Evolutionary conservation across 1,140 invertebrate genomes (phyloP), one percentile per base, ranked within the genome.

Genomic region (Drosophila aff.): DNA sequence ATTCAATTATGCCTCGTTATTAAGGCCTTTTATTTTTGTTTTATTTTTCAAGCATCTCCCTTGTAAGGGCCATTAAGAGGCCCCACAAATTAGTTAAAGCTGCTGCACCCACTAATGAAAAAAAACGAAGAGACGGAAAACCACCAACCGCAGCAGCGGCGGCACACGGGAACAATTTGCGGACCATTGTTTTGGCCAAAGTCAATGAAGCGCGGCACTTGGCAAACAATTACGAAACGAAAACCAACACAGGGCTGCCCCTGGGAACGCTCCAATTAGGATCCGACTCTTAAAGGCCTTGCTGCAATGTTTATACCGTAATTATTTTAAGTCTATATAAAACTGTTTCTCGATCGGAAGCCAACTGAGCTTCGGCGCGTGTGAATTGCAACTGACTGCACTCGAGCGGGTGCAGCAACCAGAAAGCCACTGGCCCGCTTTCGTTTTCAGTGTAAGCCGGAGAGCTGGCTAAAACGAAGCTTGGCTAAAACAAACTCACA

Each of bases 401-500:
- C 23, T 52, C 21, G 53, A 26, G 23, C 53, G 53, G 36, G 36
- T 40, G 53, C 53, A 57, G 21, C 36, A 21, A 53, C n/a, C 52
- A 23, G 52, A 36, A 21, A 55, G 53, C 36, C 52, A 38, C 21
- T 55, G 53, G 53, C 53, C 63, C 62, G 85, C 85, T 89, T 89
- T 89, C 85, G 71, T 72, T 87, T 87, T 89, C 73, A 87, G 72
- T 78, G 73, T 83, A 68, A 49, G 68, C 47, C 18, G 67, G 33
- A 31, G 57, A 49, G 57, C 53, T 73, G 71, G 46, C 53, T 57
- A 40, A 57, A 57, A 57, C 71, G 71, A 59, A 43, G 76, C 80
- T 68, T 89, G 58, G 76, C 83, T 74, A 83, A 74, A 71, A 89
- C 72, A 87, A 87, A 60, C 59, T 75, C 77, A 74, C 83, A 73